Evolutionary conservation across 2,797 vertebrate species (phyloP), one percentile per base, ranked within the genome.

Genomic region (Crenuchus spilurus): DNA sequence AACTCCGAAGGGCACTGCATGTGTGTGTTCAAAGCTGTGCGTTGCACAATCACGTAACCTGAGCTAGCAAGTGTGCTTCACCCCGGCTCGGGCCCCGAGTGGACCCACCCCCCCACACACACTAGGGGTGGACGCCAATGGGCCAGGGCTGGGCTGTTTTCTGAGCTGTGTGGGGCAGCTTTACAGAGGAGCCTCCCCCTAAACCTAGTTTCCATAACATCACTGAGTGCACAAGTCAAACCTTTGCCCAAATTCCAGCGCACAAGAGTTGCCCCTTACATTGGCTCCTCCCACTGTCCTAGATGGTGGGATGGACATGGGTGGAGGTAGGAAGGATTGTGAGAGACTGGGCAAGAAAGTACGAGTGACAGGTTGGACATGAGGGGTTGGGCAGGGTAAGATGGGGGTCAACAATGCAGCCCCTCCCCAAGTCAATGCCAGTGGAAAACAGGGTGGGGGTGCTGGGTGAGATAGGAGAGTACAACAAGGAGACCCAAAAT

Each of bases 21-120:
- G 71, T 65, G 68, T 42, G 57, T 24, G 49, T 61, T 72, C 31
- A 76, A 65, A 79, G 49, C 49, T 11, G 28, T n/a, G 6, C 31
- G 18, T 80, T 83, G 79, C 81, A 70, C 77, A 84, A 80, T 74
- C 75, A 2, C 62, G 79, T 80, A 84, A 83, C 75, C 46, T n/a
- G 75, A 84, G 79, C 70, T 33, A 41, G 41, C 39, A 62, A 66
- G 28, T 52, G 64, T 35, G 58, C 66, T 63, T 72, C 67, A 48
- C 35, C 66, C 63, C n/a, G 6, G 52, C 64, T 65, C n/a, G 30
- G 74, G 71, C 49, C 74, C 70, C 13, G 13, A 33, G 64, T 65
- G 61, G 61, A 81, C 77, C 77, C 64, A 58, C 51, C 20, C 57
- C 24, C 26, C 5, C 1, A n/a, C 22, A 16, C 7, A 16, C 61